Conservation (phyloP, 2,888 invertebrate genomes). For the Nymphalis urticae region DNA sequence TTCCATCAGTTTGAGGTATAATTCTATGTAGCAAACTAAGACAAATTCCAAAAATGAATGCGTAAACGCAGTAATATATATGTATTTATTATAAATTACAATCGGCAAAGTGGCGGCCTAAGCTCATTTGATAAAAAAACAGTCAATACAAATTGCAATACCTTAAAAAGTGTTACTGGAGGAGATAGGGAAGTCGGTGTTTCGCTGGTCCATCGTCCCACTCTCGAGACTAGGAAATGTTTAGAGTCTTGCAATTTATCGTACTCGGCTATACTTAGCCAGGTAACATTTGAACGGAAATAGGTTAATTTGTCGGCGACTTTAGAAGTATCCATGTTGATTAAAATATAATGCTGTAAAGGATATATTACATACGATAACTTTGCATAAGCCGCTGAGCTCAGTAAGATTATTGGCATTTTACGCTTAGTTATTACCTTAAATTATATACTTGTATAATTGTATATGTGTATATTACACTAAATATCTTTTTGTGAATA, state of each 20-base stretch:
- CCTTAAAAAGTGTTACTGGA: slow-evolving; percentile 60
- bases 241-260: slow-evolving; percentile 58
- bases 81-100: too few species aligned
- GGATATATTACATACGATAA: background rate
- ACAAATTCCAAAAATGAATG: too few species aligned
- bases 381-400: background rate
- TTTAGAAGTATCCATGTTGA: slow-evolving; percentile 63
- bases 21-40: too few species aligned
- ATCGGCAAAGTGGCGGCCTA: too few species aligned
- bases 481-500: too few species aligned
- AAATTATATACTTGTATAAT: too few species aligned
- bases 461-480: too few species aligned
- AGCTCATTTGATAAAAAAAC: too few species aligned
- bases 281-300: slow-evolving; percentile 64
- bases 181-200: slow-evolving; percentile 43
- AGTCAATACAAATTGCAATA: slow-evolving; percentile 38
- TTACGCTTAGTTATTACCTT: background rate
- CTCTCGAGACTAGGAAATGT: slow-evolving; percentile 58
- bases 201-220: slow-evolving; percentile 60
- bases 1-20: too few species aligned
- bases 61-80: too few species aligned
- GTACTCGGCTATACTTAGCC: slow-evolving; percentile 67
- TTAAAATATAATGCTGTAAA: slow-evolving; percentile 67
- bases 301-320: slow-evolving; percentile 55
- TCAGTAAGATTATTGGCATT: background rate